Evolutionary conservation across 2,888 invertebrate genomes (phyloP), one percentile per base, ranked within the genome.

Genomic region (Branchellion lobata): DNA sequence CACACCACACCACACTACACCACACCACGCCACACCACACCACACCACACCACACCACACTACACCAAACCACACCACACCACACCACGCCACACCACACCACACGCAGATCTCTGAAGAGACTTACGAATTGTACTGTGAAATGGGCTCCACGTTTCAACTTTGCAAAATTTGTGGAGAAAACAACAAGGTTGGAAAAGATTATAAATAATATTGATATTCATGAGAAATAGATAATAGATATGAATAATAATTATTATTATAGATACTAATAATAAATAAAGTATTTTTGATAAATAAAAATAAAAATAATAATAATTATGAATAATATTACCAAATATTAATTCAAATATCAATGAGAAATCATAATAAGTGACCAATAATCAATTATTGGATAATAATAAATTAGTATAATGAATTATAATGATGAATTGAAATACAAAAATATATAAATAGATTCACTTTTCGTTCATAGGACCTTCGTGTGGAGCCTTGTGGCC

Each of bases 91-190:
- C 40, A 40, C 40, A 40, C n/a, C n/a, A n/a, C n/a, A n/a, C n/a
- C 40, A 40, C 40, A 40, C 40, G 14, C 93, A 82, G 78, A 83
- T 83, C 34, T 87, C 98, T 0, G 95, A 97, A 87, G 99, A 99
- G 87, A 99, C 99, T 88, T 99, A 99, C 88, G 98, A 99, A 88
- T 90, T 99, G 80, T 99, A 99, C 88, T 99, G 98, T 88, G 97
- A 98, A 90, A 99, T 99, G 97, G 99, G 99, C 72, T 97, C 97
- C 88, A 99, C 99, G 82, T 99, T 99, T 90, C 98, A 88, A 88
- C 89, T 99, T 85, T 99, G 99, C 89, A 99, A 99, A 90, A 99
- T 99, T 84, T 99, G 99, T 88, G 97, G 98, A 0, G 99, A 99
- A 88, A 96, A 98, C 87, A 97, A 99, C 89, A 99, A 99, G n/a